These are phyloP conservation scores for Mystacornis crossleyi DNA, from an alignment of 2,113 vertebrate genomes.

Conservation along the genomic window DNA sequence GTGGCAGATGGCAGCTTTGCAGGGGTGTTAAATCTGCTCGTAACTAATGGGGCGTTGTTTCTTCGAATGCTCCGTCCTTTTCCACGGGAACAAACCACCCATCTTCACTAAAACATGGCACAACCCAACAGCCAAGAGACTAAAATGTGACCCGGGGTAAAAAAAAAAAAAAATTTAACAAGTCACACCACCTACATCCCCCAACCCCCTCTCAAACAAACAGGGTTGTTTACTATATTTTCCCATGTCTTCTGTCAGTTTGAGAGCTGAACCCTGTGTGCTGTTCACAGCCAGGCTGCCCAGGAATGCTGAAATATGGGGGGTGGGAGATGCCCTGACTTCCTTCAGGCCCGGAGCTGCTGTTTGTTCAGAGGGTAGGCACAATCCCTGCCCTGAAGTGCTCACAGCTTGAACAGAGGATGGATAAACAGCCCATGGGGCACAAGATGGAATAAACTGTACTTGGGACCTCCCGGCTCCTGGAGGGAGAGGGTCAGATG, in stretches of 20 bases:
- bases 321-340: background rate
- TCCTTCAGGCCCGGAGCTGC: background rate
- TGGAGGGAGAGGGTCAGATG: fast-evolving
- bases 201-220: background rate
- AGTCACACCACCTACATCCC: background rate
- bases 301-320: background rate
- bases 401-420: background rate
- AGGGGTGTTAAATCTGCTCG: conserved; percentile 49
- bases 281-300: background rate
- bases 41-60: background rate
- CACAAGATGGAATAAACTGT: background rate
- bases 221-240: background rate
- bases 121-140: background rate
- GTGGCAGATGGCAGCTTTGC: conserved; percentile 54
- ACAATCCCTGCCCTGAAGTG: background rate
- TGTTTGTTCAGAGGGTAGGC: background rate
- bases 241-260: background rate
- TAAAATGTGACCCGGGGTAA: background rate
- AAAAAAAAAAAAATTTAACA: background rate
- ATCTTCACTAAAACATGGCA: background rate
- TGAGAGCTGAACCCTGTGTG: background rate
- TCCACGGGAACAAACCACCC: conserved; percentile 6
- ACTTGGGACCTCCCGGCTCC: background rate
- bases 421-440: background rate
- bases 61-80: background rate